phyloP scores from a whole-genome alignment of 2,113 vertebrate species.

The Colius striatus region DNA sequence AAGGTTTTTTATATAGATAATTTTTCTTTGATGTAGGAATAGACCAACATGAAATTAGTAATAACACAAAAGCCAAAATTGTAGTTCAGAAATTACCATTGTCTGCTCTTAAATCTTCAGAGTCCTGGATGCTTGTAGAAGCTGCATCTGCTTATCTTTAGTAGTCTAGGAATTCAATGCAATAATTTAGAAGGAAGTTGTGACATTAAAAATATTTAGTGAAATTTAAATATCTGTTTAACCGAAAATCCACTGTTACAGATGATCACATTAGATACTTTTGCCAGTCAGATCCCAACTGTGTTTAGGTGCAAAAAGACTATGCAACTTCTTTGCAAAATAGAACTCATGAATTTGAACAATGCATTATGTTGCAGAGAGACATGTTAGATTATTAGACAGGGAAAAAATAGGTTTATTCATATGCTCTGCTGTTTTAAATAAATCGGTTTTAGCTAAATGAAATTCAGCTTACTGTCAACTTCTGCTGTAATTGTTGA shows the following conservation, averaged over 20 bases:
- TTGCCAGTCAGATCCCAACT: background rate
- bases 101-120: background rate
- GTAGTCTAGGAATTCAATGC: background rate
- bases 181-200: background rate
- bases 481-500: background rate
- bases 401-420: constrained; percentile 4
- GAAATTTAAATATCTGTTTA: background rate
- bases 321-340: background rate
- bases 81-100: background rate
- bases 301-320: background rate
- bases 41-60: background rate
- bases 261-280: background rate
- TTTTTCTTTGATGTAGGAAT: background rate
- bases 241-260: background rate
- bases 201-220: background rate
- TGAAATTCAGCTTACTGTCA: background rate
- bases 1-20: background rate
- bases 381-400: background rate
- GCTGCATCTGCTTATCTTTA: background rate
- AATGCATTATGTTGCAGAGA: background rate
- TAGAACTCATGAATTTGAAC: background rate
- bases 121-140: background rate
- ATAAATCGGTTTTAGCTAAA: background rate
- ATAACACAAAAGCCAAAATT: background rate
- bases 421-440: background rate